A percentile compares a stretch with the other conserved stretches of the same genome.
Conservation (phyloP, 2,113 vertebrate genomes). For the Gnathonemus echidnorhynchus region DNA sequence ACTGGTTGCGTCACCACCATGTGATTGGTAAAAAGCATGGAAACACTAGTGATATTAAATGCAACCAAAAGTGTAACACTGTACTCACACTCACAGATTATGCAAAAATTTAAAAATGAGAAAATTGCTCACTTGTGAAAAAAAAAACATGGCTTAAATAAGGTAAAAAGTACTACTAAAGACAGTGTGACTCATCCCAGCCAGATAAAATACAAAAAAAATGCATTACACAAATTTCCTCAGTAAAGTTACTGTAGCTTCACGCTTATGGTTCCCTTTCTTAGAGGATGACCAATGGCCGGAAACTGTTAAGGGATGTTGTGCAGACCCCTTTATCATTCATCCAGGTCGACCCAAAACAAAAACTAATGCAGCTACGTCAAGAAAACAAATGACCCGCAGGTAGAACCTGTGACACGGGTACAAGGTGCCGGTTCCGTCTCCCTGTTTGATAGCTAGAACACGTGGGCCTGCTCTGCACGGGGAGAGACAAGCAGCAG, state of each 20-base stretch:
- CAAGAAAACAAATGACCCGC: too few species aligned
- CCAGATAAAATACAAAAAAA: neutral
- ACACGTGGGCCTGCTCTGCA: neutral
- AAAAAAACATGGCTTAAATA: neutral
- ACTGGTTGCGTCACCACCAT: neutral
- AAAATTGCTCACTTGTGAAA: neutral
- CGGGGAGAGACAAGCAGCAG: neutral
- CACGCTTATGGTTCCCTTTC: neutral
- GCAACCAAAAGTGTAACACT: neutral
- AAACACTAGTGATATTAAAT: neutral
- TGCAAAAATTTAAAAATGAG: neutral
- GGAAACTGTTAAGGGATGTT: neutral
- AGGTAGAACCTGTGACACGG: neutral
- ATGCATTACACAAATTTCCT: neutral
- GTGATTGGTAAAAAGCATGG: neutral
- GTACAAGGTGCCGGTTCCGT: neutral
- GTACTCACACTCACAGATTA: neutral
- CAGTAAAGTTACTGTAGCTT: neutral
- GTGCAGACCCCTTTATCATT: neutral
- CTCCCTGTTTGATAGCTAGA: neutral
- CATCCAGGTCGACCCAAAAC: neutral
- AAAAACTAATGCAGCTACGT: neutral
- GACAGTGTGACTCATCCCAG: neutral
- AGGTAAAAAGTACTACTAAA: neutral
- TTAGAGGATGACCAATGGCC: neutral